Base-by-base conservation (phyloP, 2,113 vertebrate genomes). In the Mastomys natalensis region DNA sequence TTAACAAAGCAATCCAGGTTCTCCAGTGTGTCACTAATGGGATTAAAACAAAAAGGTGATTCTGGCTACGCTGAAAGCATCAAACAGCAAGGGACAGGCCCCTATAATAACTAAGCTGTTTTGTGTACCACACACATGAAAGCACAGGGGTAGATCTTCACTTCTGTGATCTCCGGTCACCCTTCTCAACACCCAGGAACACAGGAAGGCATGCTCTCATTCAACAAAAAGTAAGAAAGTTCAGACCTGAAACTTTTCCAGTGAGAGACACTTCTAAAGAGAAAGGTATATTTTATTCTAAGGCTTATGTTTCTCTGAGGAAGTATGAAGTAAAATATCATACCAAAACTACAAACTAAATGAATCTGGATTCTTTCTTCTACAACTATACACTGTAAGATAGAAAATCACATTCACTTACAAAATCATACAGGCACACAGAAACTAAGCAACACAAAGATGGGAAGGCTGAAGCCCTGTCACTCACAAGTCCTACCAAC, bases 31-130 rank as follows among this genome's bases (percentile, higher is more conserved):
- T 89, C 96, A 96, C 94, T 90, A 87, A 96, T 81, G 96, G 96
- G 86, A 94, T 53, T 96, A 82, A 96, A 96, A 97, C 94, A 97
- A 94, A 97, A 95, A 94, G 96, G 95, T 94, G 91, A 97, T 91
- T 95, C 97, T 97, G 95, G 95, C 89, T 96, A 95, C 82, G 91
- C 93, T 92, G 95, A 93, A 93, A 96, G 89, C 91, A 95, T 58
- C 89, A 81, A 81, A 90, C 22, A 89, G 76, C 93, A 95, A 87
- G 92, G 92, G 92, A 92, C 64, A 84, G 53, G 87, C 62, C 74
- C 89, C 48, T 60, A 87, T 24, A 55, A 64, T 15, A 29, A 64
- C 31, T 60, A 90, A 60, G 87, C 53, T 53, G 53, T 62, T 66
- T 48, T 51, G 55, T 74, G 80, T 17, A 48, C 48, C 80, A 76